Conservation (phyloP, 1,140 invertebrate genomes). For the Nasonia giraulti region DNA sequence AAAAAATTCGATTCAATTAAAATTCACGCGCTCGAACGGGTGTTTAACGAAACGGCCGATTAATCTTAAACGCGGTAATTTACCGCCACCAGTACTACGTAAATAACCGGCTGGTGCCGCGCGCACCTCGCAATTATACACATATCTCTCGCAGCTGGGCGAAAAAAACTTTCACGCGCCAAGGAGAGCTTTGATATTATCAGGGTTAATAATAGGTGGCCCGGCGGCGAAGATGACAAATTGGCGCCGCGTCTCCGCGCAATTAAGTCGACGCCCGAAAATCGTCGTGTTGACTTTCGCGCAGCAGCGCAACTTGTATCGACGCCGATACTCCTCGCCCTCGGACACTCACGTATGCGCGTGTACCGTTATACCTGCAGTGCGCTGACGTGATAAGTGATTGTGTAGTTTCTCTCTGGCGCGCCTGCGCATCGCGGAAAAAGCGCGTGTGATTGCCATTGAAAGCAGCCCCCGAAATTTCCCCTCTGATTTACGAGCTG, state of each 20-base stretch:
- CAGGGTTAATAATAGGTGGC: slow-evolving; percentile 21
- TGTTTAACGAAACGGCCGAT: too few relatives aligned
- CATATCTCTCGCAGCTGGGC: too few relatives aligned
- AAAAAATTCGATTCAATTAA: too few relatives aligned
- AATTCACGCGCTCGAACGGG: too few relatives aligned
- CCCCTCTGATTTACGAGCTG: background rate
- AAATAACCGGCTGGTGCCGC: too few relatives aligned
- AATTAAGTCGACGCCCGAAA: slow-evolving; percentile 3
- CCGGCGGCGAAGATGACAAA: background rate
- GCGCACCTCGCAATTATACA: too few relatives aligned
- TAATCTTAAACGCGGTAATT: too few relatives aligned
- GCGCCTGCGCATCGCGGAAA: background rate
- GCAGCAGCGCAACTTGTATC: background rate
- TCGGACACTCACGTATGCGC: too few relatives aligned
- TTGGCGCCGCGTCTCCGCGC: background rate
- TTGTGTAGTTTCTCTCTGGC: too few relatives aligned
- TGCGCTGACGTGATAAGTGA: background rate
- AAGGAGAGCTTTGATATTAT: background rate
- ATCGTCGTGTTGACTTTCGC: background rate
- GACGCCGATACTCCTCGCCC: background rate
- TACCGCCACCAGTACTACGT: too few relatives aligned
- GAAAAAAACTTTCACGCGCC: background rate
- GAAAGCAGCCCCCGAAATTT: background rate
- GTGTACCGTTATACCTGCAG: slow-evolving; percentile 11
- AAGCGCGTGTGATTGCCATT: slow-evolving; percentile 18